These are phyloP conservation scores for Halocynthia roretzi DNA, from an alignment of 23 tunicate species.

Conservation along the genomic window DNA sequence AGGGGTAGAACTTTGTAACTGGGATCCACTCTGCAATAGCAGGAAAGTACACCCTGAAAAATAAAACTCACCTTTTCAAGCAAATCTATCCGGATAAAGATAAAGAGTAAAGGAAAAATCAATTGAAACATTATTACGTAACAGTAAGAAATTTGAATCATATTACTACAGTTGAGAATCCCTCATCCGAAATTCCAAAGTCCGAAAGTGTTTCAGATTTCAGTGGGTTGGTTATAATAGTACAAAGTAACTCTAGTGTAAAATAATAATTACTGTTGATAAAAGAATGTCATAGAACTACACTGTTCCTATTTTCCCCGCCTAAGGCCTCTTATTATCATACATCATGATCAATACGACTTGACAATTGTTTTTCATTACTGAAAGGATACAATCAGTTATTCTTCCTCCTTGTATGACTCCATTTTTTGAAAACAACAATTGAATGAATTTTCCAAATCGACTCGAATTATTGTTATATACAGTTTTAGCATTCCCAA, in stretches of 20 bases:
- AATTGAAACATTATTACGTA: background rate
- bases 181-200: too few relatives aligned
- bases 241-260: too few relatives aligned
- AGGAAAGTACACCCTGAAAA: too few relatives aligned
- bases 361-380: background rate
- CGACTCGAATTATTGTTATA: constrained; percentile 97
- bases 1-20: too few relatives aligned
- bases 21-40: too few relatives aligned
- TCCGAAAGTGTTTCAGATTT: background rate
- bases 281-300: too few relatives aligned
- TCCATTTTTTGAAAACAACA: constrained; percentile 63
- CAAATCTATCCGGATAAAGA: constrained; percentile 27
- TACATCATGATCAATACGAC: background rate
- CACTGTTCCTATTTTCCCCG: too few relatives aligned
- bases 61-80: constrained; percentile 55
- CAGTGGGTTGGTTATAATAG: background rate
- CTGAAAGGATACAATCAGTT: constrained; percentile 90
- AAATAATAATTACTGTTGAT: too few relatives aligned
- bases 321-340: too few relatives aligned
- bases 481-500: constrained; percentile 95
- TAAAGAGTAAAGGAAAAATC: background rate
- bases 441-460: constrained; percentile 92
- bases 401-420: constrained; percentile 91
- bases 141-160: background rate
- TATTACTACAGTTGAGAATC: background rate